Percentiles rank a stretch among this genome's conserved stretches.
These are phyloP conservation scores for Pterocles orientalis DNA, from an alignment of 2,113 vertebrate species.

Conservation along the genomic window DNA sequence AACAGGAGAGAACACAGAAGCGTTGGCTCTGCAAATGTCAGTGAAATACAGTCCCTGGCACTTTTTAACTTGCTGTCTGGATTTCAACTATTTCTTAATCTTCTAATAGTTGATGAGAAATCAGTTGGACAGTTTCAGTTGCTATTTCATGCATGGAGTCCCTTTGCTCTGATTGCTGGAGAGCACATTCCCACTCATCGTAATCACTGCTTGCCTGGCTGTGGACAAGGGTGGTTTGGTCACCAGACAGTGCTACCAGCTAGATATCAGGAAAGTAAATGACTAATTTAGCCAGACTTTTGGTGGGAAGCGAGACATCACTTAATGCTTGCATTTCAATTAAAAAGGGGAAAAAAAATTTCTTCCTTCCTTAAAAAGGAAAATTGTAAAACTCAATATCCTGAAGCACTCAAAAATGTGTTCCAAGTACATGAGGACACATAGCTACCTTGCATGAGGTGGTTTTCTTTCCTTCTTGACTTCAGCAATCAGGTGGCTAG, in stretches of 20 bases:
- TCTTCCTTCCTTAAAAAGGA: neutral
- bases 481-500: neutral
- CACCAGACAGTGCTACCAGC: neutral
- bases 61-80: neutral
- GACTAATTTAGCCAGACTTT: neutral
- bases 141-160: neutral
- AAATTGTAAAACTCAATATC: neutral
- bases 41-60: neutral
- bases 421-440: neutral
- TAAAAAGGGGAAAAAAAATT: neutral
- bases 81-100: conserved; percentile 30
- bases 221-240: neutral
- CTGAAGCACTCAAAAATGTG: neutral
- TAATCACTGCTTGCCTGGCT: neutral
- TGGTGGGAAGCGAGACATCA: neutral
- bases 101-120: neutral
- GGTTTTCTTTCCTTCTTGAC: neutral
- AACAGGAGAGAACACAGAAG: neutral
- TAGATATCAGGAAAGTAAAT: neutral
- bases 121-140: neutral
- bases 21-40: neutral
- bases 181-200: neutral
- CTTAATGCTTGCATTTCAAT: neutral
- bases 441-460: neutral
- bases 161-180: neutral